Evolutionary conservation across 1,140 invertebrate species (phyloP).

Genomic region (Antheraea mylitta): DNA sequence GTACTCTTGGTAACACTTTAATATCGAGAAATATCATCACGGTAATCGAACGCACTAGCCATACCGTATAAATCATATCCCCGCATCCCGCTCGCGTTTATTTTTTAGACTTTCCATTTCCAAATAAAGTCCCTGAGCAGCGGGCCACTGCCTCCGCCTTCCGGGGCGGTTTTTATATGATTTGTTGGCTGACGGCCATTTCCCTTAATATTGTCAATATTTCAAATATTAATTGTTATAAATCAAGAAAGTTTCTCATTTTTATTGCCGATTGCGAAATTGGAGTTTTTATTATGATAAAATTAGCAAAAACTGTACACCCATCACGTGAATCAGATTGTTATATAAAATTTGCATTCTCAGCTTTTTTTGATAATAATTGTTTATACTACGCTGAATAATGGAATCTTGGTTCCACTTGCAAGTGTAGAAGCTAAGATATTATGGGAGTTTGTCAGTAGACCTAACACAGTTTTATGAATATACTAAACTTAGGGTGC

Average conservation of each 20-base stretch:
- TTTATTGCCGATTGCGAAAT: slow-evolving; percentile 47
- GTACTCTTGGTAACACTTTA: slow-evolving; percentile 76
- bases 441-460: too few species aligned
- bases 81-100: slow-evolving; percentile 68
- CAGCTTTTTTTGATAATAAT: neutral
- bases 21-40: slow-evolving; percentile 77
- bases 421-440: too few species aligned
- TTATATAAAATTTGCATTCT: neutral
- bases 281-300: slow-evolving; percentile 53
- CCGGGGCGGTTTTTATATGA: slow-evolving; percentile 76
- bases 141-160: slow-evolving; percentile 74
- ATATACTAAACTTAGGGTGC: too few species aligned
- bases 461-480: too few species aligned
- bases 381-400: too few species aligned
- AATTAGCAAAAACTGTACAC: slow-evolving; percentile 33
- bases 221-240: slow-evolving; percentile 78
- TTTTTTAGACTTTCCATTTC: slow-evolving; percentile 78
- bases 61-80: slow-evolving; percentile 69
- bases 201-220: slow-evolving; percentile 78
- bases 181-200: slow-evolving; percentile 74
- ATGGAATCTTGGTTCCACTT: too few species aligned
- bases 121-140: slow-evolving; percentile 75
- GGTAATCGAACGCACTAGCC: slow-evolving; percentile 73
- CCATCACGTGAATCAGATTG: neutral
- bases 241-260: slow-evolving; percentile 66